phyloP scores from a whole-genome alignment of 2,113 vertebrate genomes.

The Oryzias curvinotus region DNA sequence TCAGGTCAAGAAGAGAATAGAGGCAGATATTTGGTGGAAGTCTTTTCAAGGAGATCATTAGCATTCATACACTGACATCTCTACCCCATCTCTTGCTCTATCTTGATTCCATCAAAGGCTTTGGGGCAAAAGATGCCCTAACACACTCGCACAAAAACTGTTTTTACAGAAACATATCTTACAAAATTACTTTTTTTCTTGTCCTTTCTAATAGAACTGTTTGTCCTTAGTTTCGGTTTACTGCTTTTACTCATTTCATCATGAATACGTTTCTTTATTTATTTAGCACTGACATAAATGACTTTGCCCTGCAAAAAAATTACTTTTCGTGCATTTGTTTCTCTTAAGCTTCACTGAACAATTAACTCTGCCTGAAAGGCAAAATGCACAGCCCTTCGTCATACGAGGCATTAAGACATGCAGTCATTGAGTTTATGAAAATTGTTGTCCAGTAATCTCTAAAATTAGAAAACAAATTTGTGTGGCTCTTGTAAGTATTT shows the following conservation, averaged over 20 bases:
- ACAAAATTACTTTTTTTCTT: too few relatives aligned
- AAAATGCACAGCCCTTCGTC: conserved; percentile 4
- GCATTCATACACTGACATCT: conserved; percentile 59
- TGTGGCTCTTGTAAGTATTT: background rate
- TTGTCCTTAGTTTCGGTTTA: too few relatives aligned
- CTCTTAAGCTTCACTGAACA: conserved; percentile 14
- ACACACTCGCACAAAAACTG: background rate
- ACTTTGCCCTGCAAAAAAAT: background rate
- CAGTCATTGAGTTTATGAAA: conserved; percentile 6
- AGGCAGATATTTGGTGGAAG: conserved; percentile 44
- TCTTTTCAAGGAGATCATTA: conserved; percentile 59
- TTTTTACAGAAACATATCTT: too few relatives aligned
- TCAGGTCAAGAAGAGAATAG: conserved; percentile 40
- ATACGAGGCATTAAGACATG: conserved; percentile 13
- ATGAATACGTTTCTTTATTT: background rate
- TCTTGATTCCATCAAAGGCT: conserved; percentile 54
- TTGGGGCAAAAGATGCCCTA: conserved; percentile 32
- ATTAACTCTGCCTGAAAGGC: conserved; percentile 22
- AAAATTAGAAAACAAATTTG: background rate
- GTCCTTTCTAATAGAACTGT: too few relatives aligned
- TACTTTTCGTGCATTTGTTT: conserved; percentile 13
- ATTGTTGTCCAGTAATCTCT: conserved; percentile 8
- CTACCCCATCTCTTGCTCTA: conserved; percentile 34
- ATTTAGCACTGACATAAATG: background rate
- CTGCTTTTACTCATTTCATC: too few relatives aligned